Conservation (phyloP, 1,140 invertebrate species). For the Drosophila truncata region DNA sequence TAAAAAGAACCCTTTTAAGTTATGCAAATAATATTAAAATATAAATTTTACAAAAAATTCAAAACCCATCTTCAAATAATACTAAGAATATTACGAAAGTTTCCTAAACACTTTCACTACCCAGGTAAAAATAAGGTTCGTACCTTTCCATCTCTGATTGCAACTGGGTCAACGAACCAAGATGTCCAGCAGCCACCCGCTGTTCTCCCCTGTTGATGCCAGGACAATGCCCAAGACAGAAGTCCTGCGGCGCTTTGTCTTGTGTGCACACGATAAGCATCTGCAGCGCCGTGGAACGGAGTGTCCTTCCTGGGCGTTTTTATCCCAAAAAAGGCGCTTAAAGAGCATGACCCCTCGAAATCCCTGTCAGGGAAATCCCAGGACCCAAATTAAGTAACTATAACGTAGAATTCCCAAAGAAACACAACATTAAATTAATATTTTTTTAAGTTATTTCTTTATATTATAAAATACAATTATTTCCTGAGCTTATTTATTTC, state of each 20-base stretch:
- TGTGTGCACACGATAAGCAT: conserved; percentile 33
- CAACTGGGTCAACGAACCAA: conserved; percentile 36
- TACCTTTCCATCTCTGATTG: conserved; percentile 6
- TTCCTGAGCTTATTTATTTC: background rate
- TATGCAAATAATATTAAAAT: too few relatives aligned
- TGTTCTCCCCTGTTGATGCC: background rate
- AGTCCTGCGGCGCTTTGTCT: conserved; percentile 40
- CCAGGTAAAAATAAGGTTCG: background rate
- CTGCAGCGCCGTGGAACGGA: conserved; percentile 26
- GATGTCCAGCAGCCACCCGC: conserved; percentile 24
- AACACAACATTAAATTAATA: background rate
- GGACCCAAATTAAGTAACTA: background rate
- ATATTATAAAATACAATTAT: background rate
- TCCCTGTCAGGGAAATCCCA: background rate
- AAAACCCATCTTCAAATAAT: background rate
- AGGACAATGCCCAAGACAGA: conserved; percentile 38
- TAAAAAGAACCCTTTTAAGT: too few relatives aligned
- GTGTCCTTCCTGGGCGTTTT: conserved; percentile 9
- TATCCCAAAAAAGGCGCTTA: conserved; percentile 27
- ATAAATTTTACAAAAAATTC: too few relatives aligned
- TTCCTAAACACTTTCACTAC: background rate
- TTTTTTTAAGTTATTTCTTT: background rate
- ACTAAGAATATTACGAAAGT: background rate
- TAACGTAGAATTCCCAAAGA: background rate
- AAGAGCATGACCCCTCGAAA: conserved; percentile 18